Conservation (phyloP, 35 echinoderm and acorn worm species). For the Apostichopus parvimensis region DNA sequence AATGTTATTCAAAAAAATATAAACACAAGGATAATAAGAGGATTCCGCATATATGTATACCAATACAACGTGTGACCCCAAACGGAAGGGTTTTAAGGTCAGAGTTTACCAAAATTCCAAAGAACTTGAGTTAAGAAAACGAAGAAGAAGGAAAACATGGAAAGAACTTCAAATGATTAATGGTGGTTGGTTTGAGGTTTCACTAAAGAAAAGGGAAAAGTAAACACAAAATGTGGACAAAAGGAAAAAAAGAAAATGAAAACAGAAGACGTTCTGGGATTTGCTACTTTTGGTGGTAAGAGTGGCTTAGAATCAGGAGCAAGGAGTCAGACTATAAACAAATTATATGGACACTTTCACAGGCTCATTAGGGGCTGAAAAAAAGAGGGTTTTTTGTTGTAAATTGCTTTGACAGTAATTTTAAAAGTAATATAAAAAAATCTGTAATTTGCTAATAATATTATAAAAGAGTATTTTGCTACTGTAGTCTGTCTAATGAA, state of each 20-base stretch:
- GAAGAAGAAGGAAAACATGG: not conserved
- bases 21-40: not conserved
- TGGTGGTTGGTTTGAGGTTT: not conserved
- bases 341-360: not conserved
- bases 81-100: not conserved
- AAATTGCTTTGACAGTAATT: not conserved
- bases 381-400: not conserved
- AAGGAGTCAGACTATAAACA: not conserved
- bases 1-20: constrained; percentile 5
- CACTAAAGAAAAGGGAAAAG: not conserved
- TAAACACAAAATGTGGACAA: not conserved
- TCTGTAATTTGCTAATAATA: too few species aligned
- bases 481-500: too few species aligned
- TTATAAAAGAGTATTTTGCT: too few species aligned
- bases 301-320: not conserved
- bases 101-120: not conserved
- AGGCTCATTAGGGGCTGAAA: not conserved
- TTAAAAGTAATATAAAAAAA: too few species aligned
- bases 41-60: not conserved
- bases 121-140: not conserved
- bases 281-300: too few species aligned
- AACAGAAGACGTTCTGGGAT: too few species aligned
- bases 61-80: not conserved
- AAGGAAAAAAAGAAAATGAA: not conserved
- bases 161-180: not conserved